Evolutionary conservation across 2,888 invertebrate genomes (phyloP).

Genomic region (Athalia circularis): DNA sequence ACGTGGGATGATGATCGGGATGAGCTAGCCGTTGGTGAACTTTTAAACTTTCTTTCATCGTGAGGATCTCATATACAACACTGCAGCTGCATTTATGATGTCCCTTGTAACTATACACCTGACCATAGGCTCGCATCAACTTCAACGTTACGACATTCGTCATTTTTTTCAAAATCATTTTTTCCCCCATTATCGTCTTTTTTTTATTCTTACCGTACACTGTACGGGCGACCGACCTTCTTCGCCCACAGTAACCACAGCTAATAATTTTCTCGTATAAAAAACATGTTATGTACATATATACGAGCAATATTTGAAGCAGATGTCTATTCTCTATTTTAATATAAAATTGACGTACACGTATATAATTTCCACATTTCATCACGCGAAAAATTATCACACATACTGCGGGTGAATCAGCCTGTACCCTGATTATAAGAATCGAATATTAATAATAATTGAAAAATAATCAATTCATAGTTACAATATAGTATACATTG

Average conservation of each 20-base stretch:
- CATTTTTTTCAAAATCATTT: conserved; percentile 17
- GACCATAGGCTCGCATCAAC: conserved; percentile 26
- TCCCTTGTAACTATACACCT: neutral
- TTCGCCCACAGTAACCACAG: conserved; percentile 40
- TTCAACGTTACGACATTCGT: conserved; percentile 24
- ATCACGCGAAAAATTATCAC: no score
- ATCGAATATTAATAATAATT: no score
- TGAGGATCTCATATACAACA: conserved; percentile 1
- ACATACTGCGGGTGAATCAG: no score
- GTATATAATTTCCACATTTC: no score
- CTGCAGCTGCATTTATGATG: conserved; percentile 11
- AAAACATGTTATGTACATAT: neutral
- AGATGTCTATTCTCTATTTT: no score
- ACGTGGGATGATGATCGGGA: conserved; percentile 27
- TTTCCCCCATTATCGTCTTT: conserved; percentile 13
- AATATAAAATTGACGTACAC: no score
- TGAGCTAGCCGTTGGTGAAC: conserved; percentile 1
- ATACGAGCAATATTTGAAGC: no score
- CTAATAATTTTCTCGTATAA: conserved; percentile 23
- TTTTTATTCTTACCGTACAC: neutral
- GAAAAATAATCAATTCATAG: no score
- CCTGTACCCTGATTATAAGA: no score
- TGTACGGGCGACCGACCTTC: conserved; percentile 15
- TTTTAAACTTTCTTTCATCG: conserved; percentile 40
- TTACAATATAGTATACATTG: no score